phyloP scores from a whole-genome alignment of 2,113 vertebrate species.

The Orthonyx spaldingii region DNA sequence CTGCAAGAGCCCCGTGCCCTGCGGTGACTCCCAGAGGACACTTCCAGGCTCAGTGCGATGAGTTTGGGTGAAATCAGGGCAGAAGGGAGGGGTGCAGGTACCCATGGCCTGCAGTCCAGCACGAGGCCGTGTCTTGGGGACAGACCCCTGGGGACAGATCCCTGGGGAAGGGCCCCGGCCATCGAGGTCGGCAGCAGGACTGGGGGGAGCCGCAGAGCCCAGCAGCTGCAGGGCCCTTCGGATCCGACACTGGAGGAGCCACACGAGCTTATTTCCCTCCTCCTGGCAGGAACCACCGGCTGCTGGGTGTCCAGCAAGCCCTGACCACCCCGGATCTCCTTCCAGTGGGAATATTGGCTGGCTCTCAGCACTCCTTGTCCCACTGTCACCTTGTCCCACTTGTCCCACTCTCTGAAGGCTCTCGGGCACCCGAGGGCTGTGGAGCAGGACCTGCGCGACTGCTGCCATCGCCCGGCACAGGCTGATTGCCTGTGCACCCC shows the following conservation, averaged over 20 bases:
- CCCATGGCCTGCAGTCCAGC: neutral
- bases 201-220: neutral
- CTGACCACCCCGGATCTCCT: neutral
- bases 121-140: neutral
- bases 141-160: neutral
- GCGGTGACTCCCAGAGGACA: neutral
- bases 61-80: neutral
- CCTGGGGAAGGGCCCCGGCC: neutral
- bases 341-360: too few relatives aligned
- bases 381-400: rapidly evolving
- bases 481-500: neutral
- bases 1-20: neutral
- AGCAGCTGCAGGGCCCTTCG: rapidly evolving
- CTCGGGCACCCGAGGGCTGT: rapidly evolving
- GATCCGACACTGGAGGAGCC: neutral
- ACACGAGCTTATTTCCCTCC: rapidly evolving
- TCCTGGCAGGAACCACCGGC: rapidly evolving
- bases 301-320: neutral
- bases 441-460: neutral
- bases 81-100: neutral
- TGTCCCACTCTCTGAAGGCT: neutral
- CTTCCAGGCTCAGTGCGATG: neutral
- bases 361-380: neutral
- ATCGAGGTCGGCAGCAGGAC: neutral
- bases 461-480: rapidly evolving